Conservation (phyloP, 2,797 vertebrate genomes). For the Cynopterus sphinx region DNA sequence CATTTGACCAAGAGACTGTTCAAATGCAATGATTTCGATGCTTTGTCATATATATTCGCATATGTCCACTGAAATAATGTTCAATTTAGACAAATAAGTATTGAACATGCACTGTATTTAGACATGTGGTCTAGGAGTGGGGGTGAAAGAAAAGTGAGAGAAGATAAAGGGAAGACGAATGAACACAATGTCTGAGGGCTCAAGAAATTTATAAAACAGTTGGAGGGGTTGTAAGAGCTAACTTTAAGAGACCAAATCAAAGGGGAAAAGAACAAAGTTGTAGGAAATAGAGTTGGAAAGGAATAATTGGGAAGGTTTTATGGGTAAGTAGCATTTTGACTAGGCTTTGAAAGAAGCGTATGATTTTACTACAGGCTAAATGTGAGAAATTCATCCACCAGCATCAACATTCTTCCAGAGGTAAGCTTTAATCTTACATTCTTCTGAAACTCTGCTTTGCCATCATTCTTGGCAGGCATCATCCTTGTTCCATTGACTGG, state of each 20-base stretch:
- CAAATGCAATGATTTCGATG: not conserved
- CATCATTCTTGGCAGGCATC: not conserved
- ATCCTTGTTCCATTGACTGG: not conserved
- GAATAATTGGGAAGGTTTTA: not conserved
- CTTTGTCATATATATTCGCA: not conserved
- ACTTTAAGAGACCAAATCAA: not conserved
- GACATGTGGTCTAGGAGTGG: not conserved
- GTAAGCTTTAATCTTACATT: not conserved
- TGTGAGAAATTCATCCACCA: not conserved
- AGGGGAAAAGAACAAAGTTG: not conserved
- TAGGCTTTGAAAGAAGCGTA: not conserved
- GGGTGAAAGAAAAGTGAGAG: not conserved
- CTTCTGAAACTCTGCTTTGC: not conserved
- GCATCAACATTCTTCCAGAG: not conserved
- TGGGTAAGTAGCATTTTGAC: not conserved
- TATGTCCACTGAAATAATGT: not conserved
- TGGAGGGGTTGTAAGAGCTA: not conserved
- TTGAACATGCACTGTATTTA: not conserved
- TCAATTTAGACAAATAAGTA: not conserved
- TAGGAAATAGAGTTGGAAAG: not conserved
- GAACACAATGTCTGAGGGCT: not conserved
- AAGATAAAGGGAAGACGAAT: not conserved
- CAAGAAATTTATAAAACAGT: not conserved
- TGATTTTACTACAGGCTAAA: not conserved
- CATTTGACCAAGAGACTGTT: not conserved